Evolutionary conservation across 92 coral and sea anemone genomes (phyloP), one percentile per base, ranked within the genome.

Genomic region (Actinostola sp.): DNA sequence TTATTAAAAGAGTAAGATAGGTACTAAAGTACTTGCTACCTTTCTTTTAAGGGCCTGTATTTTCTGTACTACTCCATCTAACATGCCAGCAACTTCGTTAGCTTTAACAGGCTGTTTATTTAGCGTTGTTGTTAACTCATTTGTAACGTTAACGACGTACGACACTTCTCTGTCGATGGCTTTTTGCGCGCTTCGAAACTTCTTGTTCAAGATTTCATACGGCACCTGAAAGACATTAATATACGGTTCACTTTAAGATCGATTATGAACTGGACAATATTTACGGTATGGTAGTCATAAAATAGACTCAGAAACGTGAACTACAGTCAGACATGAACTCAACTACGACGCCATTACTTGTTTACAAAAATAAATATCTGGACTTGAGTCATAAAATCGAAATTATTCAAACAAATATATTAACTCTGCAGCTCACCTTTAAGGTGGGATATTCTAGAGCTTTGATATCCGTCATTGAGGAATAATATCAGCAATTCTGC

Each of bases 101-200:
- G 86, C 93, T 34, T 88, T 88, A 3, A 91, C 99, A 11, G 95
- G 86, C 0, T 75, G 79, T 54, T 82, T 83, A 23, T 79, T 85
- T 27, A 92, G 72, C 54, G 82, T 69, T 67, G 71, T 83, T 5
- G 97, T 80, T 19, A 95, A 77, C 41, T 95, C 99, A 76, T 77
- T 80, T 36, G 91, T 92, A 24, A 89, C 95, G 13, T 72, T 72
- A 5, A 88, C 83, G 6, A 95, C 97, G 73, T 92, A 89, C 0
- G 99, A 95, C 36, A 95, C 99, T 53, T 95, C 99, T 30, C 99
- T 85, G 71, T 95, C 99, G 64, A 95, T 95, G 41, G 86, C 89
- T 66, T 95, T 95, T 77, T 95, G 99, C 6, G 99, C 97, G 77
- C 97, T 81, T 16, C 99, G 86, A 51, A 95, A 95, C 80, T 81